These are phyloP conservation scores for Stomorhina lunata DNA, from an alignment of 2,888 invertebrate species.

Conservation along the genomic window DNA sequence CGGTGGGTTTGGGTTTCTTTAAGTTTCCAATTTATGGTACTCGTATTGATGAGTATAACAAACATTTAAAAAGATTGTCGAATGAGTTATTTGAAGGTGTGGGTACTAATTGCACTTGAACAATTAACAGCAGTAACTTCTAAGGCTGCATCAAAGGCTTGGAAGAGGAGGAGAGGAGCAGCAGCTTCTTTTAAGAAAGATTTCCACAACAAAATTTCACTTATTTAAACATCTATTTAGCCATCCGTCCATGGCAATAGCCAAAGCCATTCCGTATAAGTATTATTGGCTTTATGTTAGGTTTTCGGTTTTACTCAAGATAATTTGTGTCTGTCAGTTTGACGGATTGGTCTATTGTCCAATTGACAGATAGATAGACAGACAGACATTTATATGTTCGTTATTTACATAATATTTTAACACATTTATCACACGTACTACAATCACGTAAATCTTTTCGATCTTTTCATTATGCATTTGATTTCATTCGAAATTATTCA, in stretches of 20 bases:
- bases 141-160: not conserved
- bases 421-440: slow-evolving; percentile 61
- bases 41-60: not conserved
- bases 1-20: not conserved
- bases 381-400: slow-evolving; percentile 17
- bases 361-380: not conserved
- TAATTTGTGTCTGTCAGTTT: slow-evolving; percentile 15
- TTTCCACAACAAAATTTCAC: slow-evolving; percentile 57
- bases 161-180: not conserved
- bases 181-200: slow-evolving; percentile 17
- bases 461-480: not conserved
- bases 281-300: not conserved
- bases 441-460: not conserved
- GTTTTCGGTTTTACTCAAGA: slow-evolving; percentile 1
- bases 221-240: slow-evolving; percentile 31
- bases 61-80: not conserved
- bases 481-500: slow-evolving; percentile 42
- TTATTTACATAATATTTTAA: slow-evolving; percentile 65
- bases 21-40: too few species aligned
- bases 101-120: slow-evolving; percentile 42
- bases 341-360: not conserved
- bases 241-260: not conserved
- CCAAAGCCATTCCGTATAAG: not conserved
- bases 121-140: slow-evolving; percentile 3
- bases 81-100: slow-evolving; percentile 41